A percentile compares a stretch with the other conserved stretches of the same genome.
Conservation (phyloP, 2,113 vertebrate genomes). For the Anas platyrhynchos region DNA sequence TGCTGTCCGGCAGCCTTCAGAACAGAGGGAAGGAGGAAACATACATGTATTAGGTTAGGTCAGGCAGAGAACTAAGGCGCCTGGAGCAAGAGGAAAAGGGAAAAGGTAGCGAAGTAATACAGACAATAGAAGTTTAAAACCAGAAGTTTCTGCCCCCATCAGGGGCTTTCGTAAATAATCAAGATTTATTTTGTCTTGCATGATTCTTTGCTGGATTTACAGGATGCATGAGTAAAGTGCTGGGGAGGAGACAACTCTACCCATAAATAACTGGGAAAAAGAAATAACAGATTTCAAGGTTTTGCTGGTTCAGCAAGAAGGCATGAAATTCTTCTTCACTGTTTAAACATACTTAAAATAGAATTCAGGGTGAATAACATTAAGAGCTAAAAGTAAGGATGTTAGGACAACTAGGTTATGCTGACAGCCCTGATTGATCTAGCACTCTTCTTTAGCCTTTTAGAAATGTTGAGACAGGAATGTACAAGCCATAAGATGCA, state of each 20-base stretch:
- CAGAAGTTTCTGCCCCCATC: background rate
- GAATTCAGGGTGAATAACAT: background rate
- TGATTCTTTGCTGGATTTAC: background rate
- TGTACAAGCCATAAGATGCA: background rate
- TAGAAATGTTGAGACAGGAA: background rate
- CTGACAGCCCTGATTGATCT: background rate
- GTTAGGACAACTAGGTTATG: background rate
- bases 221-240: background rate
- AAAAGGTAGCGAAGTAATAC: background rate
- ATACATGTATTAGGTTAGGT: background rate
- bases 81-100: background rate
- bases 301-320: slow-evolving; percentile 14
- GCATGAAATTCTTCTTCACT: background rate
- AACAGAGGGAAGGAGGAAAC: background rate
- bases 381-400: background rate
- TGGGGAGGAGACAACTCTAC: background rate
- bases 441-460: background rate
- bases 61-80: background rate
- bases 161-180: background rate
- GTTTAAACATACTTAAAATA: background rate
- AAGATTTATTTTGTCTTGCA: background rate
- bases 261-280: background rate
- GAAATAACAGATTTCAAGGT: background rate
- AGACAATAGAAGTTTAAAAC: background rate
- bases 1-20: background rate